Evolutionary conservation across 2,888 invertebrate species (phyloP).

Genomic region (Carterocephalus palaemon): DNA sequence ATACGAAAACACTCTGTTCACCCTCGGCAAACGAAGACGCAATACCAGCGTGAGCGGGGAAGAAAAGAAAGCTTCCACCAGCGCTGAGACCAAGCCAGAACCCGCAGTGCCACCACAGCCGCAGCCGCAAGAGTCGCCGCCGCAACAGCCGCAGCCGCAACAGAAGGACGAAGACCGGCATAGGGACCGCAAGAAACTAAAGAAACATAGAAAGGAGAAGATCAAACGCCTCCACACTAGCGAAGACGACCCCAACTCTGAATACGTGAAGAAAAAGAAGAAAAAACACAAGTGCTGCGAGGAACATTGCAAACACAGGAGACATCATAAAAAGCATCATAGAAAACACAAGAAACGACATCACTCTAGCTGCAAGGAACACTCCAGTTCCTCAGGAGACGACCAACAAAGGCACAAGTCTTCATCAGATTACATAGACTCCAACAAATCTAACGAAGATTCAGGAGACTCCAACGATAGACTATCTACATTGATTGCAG

Average conservation of each 20-base stretch:
- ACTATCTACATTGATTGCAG: conserved; percentile 57
- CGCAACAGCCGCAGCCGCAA: conserved; percentile 31
- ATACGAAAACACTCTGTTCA: conserved; percentile 89
- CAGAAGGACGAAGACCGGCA: conserved; percentile 71
- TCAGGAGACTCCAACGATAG: conserved; percentile 62
- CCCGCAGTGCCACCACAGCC: conserved; percentile 27
- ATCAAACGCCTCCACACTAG: conserved; percentile 63
- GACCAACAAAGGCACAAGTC: conserved; percentile 70
- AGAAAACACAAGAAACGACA: conserved; percentile 88
- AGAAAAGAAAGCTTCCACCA: conserved; percentile 67
- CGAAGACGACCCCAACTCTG: conserved; percentile 62
- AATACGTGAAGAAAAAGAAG: conserved; percentile 82
- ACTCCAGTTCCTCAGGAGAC: conserved; percentile 72
- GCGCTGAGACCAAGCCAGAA: conserved; percentile 44
- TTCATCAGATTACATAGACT: conserved; percentile 63
- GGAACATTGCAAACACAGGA: conserved; percentile 84
- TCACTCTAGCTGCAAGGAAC: conserved; percentile 74
- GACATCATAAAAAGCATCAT: conserved; percentile 88
- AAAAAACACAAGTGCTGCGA: conserved; percentile 84
- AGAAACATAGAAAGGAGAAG: conserved; percentile 84
- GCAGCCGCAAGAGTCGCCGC: conserved; percentile 26
- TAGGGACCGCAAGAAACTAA: conserved; percentile 82
- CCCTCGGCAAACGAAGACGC: conserved; percentile 86
- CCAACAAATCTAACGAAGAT: conserved; percentile 70
- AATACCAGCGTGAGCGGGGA: conserved; percentile 78